These are phyloP conservation scores for Hiodon alosoides DNA, from an alignment of 2,113 vertebrate species.

Conservation along the genomic window DNA sequence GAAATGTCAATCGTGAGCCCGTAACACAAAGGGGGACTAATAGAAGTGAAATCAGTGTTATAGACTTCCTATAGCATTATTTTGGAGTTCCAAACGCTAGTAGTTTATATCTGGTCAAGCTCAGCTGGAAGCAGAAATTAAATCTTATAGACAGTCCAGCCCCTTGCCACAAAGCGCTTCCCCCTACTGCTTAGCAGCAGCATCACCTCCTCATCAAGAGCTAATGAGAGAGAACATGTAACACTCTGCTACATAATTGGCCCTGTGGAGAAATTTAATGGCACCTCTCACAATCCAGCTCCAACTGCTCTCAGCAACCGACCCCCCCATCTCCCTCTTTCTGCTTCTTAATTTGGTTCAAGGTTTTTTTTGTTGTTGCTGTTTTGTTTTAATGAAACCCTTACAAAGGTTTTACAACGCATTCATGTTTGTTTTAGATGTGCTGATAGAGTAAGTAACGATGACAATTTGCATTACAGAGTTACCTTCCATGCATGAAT, in stretches of 20 bases:
- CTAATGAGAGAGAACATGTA: slow-evolving; percentile 13
- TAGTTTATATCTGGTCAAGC: not conserved
- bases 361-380: not conserved
- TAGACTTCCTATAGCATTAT: too few species aligned
- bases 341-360: not conserved
- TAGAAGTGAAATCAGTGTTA: too few species aligned
- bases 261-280: slow-evolving; percentile 17
- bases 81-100: too few species aligned
- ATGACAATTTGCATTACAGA: slow-evolving; percentile 49
- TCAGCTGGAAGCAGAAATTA: not conserved
- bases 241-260: slow-evolving; percentile 15
- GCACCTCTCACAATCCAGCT: not conserved
- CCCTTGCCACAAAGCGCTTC: slow-evolving; percentile 11
- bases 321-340: not conserved
- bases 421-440: slow-evolving; percentile 20
- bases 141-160: not conserved
- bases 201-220: slow-evolving; percentile 2
- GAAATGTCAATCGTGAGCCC: too few species aligned
- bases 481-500: slow-evolving; percentile 77
- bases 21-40: too few species aligned
- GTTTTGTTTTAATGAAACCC: not conserved
- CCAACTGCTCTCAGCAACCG: not conserved
- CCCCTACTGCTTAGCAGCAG: slow-evolving; percentile 2
- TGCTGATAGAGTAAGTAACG: slow-evolving; percentile 1
- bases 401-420: slow-evolving; percentile 9